Conservation (phyloP, 1,140 invertebrate species). For the Drosophila cardini region DNA sequence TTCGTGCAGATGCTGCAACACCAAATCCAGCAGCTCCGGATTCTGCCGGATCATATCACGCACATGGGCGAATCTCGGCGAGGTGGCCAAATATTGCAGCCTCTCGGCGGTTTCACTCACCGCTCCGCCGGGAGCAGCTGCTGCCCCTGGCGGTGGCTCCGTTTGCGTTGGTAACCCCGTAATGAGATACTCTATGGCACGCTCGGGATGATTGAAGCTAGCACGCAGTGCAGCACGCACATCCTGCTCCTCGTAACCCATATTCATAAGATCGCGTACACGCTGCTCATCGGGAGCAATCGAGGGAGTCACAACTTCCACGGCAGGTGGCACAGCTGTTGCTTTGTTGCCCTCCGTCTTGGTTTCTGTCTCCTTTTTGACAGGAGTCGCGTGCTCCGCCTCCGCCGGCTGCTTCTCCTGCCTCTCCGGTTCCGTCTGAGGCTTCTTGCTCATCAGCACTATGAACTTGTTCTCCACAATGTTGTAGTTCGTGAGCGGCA, state of each 20-base stretch:
- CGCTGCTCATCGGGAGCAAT: constrained; percentile 45
- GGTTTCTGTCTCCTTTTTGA: not conserved
- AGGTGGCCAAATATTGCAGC: constrained; percentile 31
- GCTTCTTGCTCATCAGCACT: constrained; percentile 63
- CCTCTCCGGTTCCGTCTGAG: not conserved
- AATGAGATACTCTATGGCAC: constrained; percentile 75
- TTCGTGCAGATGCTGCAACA: constrained; percentile 54
- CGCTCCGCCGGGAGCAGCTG: not conserved
- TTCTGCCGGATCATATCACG: constrained; percentile 62
- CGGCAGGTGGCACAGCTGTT: no score
- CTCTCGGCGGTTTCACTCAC: not conserved
- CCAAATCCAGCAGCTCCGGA: constrained; percentile 51
- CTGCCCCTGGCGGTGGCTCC: not conserved
- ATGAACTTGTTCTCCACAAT: constrained; percentile 66
- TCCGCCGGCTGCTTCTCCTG: constrained; percentile 4
- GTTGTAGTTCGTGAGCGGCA: constrained; percentile 55
- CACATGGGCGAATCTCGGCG: constrained; percentile 52
- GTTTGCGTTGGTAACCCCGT: constrained; percentile 19
- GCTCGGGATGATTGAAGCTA: constrained; percentile 80
- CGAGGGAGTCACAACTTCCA: constrained; percentile 18
- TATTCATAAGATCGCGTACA: constrained; percentile 59
- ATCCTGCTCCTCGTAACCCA: constrained; percentile 72
- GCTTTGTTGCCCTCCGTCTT: not conserved
- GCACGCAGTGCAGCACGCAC: constrained; percentile 68
- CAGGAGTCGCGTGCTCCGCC: not conserved